A percentile compares a stretch with the other conserved stretches of the same genome.
Evolutionary conservation across 2,888 invertebrate genomes (phyloP).

Genomic region (Drosophila ezoana): DNA sequence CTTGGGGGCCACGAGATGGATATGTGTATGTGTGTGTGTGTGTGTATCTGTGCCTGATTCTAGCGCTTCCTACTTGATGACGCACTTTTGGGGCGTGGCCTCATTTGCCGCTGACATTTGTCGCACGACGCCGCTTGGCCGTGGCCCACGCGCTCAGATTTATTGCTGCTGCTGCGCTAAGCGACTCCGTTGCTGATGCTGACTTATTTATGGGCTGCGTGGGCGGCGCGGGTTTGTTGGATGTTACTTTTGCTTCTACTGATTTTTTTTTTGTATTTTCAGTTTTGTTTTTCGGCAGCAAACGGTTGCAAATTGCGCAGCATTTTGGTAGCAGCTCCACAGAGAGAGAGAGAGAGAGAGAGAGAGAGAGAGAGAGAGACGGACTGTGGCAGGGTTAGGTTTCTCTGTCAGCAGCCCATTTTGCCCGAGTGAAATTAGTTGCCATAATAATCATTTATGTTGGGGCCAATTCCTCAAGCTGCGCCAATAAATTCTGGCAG

Average conservation of each 20-base stretch:
- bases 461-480: conserved; percentile 56
- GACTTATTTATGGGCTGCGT: conserved; percentile 68
- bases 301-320: conserved; percentile 77
- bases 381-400: background rate
- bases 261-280: conserved; percentile 19
- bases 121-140: conserved; percentile 51
- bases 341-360: conserved; percentile 25
- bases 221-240: conserved; percentile 51
- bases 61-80: conserved; percentile 37
- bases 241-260: background rate
- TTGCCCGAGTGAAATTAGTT: conserved; percentile 66
- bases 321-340: conserved; percentile 45
- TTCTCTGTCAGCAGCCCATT: conserved; percentile 32
- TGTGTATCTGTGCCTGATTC: conserved; percentile 4
- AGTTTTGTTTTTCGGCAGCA: conserved; percentile 66
- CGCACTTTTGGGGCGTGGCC: conserved; percentile 60
- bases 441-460: conserved; percentile 47
- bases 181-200: conserved; percentile 43
- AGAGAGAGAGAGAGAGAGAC: too few species aligned
- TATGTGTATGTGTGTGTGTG: background rate
- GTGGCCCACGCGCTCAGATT: conserved; percentile 74
- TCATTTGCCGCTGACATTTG: conserved; percentile 71
- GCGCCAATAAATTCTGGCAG: conserved; percentile 51
- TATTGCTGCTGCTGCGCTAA: conserved; percentile 62
- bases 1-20: conserved; percentile 27